A percentile compares a stretch with the other conserved stretches of the same genome.
These are phyloP conservation scores for Serrognathus titanus DNA, from an alignment of 2,888 invertebrate genomes.

Conservation along the genomic window DNA sequence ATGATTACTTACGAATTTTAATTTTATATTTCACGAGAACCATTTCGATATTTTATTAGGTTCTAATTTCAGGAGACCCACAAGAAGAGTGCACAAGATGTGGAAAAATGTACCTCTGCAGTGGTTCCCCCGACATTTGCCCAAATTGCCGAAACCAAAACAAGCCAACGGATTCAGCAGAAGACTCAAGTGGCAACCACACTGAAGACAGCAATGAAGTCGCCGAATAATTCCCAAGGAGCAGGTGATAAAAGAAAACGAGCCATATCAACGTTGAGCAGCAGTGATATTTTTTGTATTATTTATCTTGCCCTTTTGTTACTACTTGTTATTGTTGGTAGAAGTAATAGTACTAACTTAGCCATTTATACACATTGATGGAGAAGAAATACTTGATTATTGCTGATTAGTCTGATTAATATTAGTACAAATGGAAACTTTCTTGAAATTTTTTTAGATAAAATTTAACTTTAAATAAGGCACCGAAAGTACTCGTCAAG, in stretches of 20 bases:
- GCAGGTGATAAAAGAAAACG: neutral
- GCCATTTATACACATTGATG: neutral
- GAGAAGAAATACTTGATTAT: no score
- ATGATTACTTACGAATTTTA: no score
- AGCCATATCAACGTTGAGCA: neutral
- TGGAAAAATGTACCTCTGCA: slow-evolving; percentile 53
- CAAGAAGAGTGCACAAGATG: slow-evolving; percentile 60
- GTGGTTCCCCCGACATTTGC: slow-evolving; percentile 31
- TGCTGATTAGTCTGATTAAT: no score
- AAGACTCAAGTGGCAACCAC: slow-evolving; percentile 41
- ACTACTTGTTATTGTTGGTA: neutral
- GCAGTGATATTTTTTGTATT: slow-evolving; percentile 10
- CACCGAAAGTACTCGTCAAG: no score
- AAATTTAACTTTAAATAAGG: no score
- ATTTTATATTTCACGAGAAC: no score
- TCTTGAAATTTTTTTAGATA: no score
- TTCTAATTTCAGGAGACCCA: slow-evolving; percentile 51
- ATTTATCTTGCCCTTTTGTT: slow-evolving; percentile 1
- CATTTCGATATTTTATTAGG: no score
- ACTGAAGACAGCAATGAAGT: slow-evolving; percentile 41
- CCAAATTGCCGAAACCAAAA: slow-evolving; percentile 31
- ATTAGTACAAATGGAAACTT: no score
- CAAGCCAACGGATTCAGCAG: slow-evolving; percentile 33
- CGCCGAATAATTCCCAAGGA: slow-evolving; percentile 26
- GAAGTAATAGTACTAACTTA: neutral